Percentiles rank a stretch among this genome's conserved stretches.
Conservation (phyloP, 1,140 invertebrate species). For the Brachionus rubens region DNA sequence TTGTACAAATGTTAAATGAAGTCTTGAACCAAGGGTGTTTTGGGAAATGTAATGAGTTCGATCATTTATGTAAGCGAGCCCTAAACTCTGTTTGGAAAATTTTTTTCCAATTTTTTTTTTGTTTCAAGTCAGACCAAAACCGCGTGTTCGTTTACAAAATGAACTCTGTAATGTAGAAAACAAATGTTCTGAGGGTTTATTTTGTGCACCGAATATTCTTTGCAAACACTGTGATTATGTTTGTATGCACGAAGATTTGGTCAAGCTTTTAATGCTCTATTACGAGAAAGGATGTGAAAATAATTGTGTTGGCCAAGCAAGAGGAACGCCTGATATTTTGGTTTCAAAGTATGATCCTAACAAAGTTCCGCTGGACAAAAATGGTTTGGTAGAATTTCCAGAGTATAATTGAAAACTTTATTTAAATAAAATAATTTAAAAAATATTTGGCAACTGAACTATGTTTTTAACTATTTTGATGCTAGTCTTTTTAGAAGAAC, state of each 20-base stretch:
- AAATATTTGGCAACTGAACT: background rate
- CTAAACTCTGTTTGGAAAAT: background rate
- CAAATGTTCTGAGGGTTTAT: background rate
- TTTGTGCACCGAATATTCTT: slow-evolving; percentile 15
- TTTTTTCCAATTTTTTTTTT: background rate
- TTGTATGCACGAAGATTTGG: slow-evolving; percentile 22
- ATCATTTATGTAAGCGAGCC: slow-evolving; percentile 5
- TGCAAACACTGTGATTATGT: slow-evolving; percentile 25
- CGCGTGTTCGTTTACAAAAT: background rate
- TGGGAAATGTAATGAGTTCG: slow-evolving; percentile 15
- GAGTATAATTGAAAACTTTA: background rate
- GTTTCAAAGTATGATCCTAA: slow-evolving; percentile 24
- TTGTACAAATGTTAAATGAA: background rate
- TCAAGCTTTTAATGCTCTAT: slow-evolving; percentile 2
- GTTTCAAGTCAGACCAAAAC: background rate
- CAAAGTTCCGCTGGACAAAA: background rate
- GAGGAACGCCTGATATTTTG: background rate
- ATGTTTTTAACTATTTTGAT: background rate
- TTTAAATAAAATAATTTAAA: slow-evolving; percentile 5
- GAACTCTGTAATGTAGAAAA: slow-evolving; percentile 1
- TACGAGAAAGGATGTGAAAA: slow-evolving; percentile 3
- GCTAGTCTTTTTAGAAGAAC: background rate
- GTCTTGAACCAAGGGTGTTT: background rate
- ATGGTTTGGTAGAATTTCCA: slow-evolving; percentile 21
- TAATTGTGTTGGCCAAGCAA: background rate